These are phyloP conservation scores for Anodontia alba DNA, from an alignment of 2,888 invertebrate genomes.

Conservation along the genomic window DNA sequence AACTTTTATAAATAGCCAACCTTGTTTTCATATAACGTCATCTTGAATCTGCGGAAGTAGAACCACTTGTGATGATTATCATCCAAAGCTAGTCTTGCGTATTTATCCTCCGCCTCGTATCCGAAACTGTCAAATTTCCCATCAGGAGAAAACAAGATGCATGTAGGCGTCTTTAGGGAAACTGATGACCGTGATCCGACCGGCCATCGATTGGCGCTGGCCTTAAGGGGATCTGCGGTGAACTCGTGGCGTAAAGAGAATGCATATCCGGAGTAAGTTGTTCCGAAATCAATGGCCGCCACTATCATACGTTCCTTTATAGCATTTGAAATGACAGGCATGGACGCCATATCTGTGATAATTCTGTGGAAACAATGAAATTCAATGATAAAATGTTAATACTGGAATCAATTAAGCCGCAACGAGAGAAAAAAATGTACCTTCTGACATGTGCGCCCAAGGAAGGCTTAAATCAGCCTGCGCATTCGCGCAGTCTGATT, in stretches of 20 bases:
- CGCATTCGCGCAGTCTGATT: no score
- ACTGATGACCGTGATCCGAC: background rate
- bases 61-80: constrained; percentile 41
- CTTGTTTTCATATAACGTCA: constrained; percentile 51
- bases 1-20: no score
- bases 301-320: constrained; percentile 50
- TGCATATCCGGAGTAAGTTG: constrained; percentile 60
- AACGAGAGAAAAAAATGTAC: no score
- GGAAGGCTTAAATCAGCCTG: no score
- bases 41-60: constrained; percentile 57
- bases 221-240: background rate
- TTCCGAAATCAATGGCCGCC: constrained; percentile 62
- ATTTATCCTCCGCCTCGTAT: constrained; percentile 53
- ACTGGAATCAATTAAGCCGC: no score
- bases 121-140: constrained; percentile 53
- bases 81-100: constrained; percentile 51
- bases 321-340: background rate
- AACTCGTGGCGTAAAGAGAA: constrained; percentile 55
- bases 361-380: no score
- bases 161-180: constrained; percentile 51
- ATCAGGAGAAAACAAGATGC: constrained; percentile 45
- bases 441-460: no score
- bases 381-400: no score
- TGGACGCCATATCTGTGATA: no score
- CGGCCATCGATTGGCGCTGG: background rate